These are phyloP conservation scores for Trilocha varians DNA, from an alignment of 2,888 invertebrate species.

Conservation along the genomic window DNA sequence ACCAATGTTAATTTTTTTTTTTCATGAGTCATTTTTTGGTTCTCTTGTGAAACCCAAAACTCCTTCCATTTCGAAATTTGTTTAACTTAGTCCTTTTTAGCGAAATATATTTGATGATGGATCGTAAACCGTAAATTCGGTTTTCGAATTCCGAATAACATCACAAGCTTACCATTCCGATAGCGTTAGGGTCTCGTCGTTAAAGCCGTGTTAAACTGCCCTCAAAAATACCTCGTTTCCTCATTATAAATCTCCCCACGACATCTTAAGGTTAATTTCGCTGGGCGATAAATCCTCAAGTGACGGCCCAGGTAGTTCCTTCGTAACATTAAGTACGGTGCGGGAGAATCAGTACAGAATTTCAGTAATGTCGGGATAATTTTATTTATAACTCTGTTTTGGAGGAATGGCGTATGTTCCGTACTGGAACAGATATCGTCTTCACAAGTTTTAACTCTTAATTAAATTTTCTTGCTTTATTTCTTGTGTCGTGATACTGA, in stretches of 20 bases:
- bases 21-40: too few relatives aligned
- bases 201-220: conserved; percentile 33
- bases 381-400: neutral
- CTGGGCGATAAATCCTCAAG: conserved; percentile 48
- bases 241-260: conserved; percentile 55
- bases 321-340: conserved; percentile 11
- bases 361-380: conserved; percentile 3
- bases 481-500: too few relatives aligned
- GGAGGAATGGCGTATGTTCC: too few relatives aligned
- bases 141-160: neutral
- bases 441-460: too few relatives aligned
- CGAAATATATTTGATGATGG: too few relatives aligned
- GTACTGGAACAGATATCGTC: too few relatives aligned
- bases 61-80: too few relatives aligned
- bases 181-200: conserved; percentile 8
- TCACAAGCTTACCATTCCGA: neutral
- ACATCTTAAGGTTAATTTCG: conserved; percentile 61
- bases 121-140: neutral
- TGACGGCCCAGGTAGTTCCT: conserved; percentile 26
- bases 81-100: too few relatives aligned
- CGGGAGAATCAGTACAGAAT: conserved; percentile 2
- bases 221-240: conserved; percentile 56
- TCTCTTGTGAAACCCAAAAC: too few relatives aligned
- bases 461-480: too few relatives aligned
- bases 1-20: too few relatives aligned